Conservation (phyloP, 2,888 invertebrate genomes). For the Lasioglossum marginatum region DNA sequence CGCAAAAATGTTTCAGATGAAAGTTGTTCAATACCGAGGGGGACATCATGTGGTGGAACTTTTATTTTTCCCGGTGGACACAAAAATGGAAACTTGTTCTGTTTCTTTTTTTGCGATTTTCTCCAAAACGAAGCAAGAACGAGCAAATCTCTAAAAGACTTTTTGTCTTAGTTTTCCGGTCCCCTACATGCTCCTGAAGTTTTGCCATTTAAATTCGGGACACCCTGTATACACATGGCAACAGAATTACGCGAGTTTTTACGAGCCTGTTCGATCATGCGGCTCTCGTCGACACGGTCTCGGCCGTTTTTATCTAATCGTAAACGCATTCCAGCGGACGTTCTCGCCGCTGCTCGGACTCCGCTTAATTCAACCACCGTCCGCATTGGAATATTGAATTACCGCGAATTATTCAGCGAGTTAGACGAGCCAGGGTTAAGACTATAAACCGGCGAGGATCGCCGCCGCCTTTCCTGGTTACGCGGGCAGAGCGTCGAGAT, state of each 20-base stretch:
- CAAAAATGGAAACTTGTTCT: too few species aligned
- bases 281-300: neutral
- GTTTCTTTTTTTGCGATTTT: too few species aligned
- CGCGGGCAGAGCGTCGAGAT: neutral
- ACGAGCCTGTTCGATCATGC: constrained; percentile 20
- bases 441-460: constrained; percentile 21
- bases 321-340: constrained; percentile 40
- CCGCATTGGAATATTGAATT: constrained; percentile 47
- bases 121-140: too few species aligned
- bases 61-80: too few species aligned
- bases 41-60: too few species aligned
- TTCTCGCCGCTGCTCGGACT: neutral
- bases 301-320: constrained; percentile 62
- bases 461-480: neutral
- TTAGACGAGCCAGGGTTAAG: constrained; percentile 44
- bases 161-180: too few species aligned
- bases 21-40: too few species aligned
- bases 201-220: too few species aligned
- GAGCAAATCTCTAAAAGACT: too few species aligned
- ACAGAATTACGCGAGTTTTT: constrained; percentile 52
- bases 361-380: constrained; percentile 26
- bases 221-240: constrained; percentile 14
- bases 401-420: constrained; percentile 43
- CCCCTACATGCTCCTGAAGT: too few species aligned
- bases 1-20: too few species aligned